phyloP scores from a whole-genome alignment of 2,113 vertebrate species.

The Eonycteris spelaea region DNA sequence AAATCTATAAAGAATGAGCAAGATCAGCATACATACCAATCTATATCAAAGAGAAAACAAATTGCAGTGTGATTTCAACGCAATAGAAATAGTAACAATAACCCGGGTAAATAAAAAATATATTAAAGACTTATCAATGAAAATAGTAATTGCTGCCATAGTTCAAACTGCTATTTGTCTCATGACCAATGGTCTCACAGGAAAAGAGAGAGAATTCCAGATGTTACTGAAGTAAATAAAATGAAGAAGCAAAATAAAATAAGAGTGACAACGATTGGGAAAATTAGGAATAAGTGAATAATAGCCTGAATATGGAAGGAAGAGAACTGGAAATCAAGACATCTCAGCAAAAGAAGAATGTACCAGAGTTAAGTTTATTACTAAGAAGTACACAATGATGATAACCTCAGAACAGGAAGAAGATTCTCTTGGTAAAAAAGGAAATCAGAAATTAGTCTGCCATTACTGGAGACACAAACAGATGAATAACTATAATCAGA shows the following conservation, averaged over 20 bases:
- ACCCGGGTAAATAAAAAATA: background rate
- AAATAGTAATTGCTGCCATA: background rate
- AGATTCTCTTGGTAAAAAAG: background rate
- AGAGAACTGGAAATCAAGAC: background rate
- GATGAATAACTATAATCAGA: background rate
- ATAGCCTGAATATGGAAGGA: background rate
- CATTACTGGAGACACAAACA: background rate
- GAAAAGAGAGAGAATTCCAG: slow-evolving; percentile 12
- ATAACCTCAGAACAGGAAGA: background rate
- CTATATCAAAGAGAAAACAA: background rate
- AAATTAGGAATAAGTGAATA: slow-evolving; percentile 33
- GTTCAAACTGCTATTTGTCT: slow-evolving; percentile 5
- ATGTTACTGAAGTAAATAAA: background rate
- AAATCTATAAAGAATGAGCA: slow-evolving; percentile 1
- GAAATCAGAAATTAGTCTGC: background rate
- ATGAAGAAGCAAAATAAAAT: slow-evolving; percentile 6
- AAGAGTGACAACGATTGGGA: background rate
- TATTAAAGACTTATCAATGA: background rate
- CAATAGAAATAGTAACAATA: background rate
- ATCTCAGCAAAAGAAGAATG: background rate
- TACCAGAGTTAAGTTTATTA: background rate
- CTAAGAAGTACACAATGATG: background rate
- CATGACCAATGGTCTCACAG: background rate
- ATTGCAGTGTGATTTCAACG: background rate
- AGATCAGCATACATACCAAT: background rate